Evolutionary conservation across 2,113 vertebrate species (phyloP).

Genomic region (Cinclus cinclus): DNA sequence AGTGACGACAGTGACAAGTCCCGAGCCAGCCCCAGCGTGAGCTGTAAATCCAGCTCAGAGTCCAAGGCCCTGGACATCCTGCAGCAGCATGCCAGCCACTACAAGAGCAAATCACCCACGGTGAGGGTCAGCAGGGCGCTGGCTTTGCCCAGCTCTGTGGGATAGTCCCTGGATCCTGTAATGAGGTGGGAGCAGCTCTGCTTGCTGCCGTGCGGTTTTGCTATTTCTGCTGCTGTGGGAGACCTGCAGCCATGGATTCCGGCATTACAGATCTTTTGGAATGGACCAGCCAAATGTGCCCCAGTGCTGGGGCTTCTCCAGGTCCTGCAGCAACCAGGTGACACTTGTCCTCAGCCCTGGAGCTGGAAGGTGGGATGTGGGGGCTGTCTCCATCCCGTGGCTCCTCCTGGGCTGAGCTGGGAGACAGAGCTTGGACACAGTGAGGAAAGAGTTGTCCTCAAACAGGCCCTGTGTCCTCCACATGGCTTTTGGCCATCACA

Average conservation of each 20-base stretch:
- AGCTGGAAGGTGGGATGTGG: neutral
- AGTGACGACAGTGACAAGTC: slow-evolving; percentile 92
- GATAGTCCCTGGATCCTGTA: neutral
- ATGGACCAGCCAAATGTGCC: neutral
- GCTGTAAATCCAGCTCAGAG: slow-evolving; percentile 89
- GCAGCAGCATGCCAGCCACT: slow-evolving; percentile 98
- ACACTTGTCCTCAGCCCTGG: neutral
- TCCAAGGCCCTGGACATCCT: slow-evolving; percentile 97
- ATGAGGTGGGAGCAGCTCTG: neutral
- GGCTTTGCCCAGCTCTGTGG: neutral
- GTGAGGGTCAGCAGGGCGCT: slow-evolving; percentile 67
- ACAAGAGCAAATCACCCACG: slow-evolving; percentile 99
- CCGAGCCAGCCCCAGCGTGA: slow-evolving; percentile 90
- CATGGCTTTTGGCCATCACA: neutral
- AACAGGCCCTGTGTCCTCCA: neutral
- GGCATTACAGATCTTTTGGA: neutral
- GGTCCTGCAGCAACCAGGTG: neutral
- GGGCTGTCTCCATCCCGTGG: neutral
- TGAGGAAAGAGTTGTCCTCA: neutral
- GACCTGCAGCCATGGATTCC: neutral
- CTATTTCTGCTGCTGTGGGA: neutral
- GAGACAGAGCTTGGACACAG: neutral
- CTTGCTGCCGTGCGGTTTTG: neutral
- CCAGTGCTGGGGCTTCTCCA: neutral
- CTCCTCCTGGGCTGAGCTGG: neutral